These are phyloP conservation scores for Eupithecia subfuscata DNA, from an alignment of 2,888 invertebrate species.

Conservation along the genomic window DNA sequence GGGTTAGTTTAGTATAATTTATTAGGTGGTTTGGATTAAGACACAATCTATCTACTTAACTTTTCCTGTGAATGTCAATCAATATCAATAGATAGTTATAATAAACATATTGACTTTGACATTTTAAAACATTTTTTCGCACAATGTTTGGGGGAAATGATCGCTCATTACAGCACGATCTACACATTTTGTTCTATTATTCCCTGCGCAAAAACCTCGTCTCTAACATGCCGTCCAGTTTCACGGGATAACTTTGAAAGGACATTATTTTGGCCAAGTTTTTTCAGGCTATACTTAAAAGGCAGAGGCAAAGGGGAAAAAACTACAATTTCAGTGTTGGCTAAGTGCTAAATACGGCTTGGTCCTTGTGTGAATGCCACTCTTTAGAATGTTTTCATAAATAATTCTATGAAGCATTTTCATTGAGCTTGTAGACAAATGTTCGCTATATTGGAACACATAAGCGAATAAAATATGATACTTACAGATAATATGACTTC, in stretches of 20 bases:
- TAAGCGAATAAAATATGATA: conserved; percentile 10
- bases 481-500: conserved; percentile 13
- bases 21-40: too few relatives aligned
- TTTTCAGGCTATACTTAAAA: conserved; percentile 33
- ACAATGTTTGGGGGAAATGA: not conserved
- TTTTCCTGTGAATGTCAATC: too few relatives aligned
- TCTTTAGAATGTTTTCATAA: conserved; percentile 59
- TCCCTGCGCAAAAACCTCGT: conserved; percentile 23
- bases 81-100: too few relatives aligned
- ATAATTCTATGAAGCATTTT: conserved; percentile 55
- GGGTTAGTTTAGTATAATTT: too few relatives aligned
- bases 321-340: conserved; percentile 55
- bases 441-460: conserved; percentile 19
- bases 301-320: conserved; percentile 48
- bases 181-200: conserved; percentile 6
- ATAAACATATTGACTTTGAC: too few relatives aligned
- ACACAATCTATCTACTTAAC: too few relatives aligned
- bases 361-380: conserved; percentile 48
- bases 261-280: conserved; percentile 42
- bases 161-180: not conserved
- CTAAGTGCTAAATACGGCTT: conserved; percentile 57
- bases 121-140: too few relatives aligned
- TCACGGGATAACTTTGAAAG: conserved; percentile 27
- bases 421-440: conserved; percentile 44
- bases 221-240: conserved; percentile 5